Percentiles rank a stretch among this genome's conserved stretches.
Conservation (phyloP, 2,113 vertebrate species). For the Grantiella picta region DNA sequence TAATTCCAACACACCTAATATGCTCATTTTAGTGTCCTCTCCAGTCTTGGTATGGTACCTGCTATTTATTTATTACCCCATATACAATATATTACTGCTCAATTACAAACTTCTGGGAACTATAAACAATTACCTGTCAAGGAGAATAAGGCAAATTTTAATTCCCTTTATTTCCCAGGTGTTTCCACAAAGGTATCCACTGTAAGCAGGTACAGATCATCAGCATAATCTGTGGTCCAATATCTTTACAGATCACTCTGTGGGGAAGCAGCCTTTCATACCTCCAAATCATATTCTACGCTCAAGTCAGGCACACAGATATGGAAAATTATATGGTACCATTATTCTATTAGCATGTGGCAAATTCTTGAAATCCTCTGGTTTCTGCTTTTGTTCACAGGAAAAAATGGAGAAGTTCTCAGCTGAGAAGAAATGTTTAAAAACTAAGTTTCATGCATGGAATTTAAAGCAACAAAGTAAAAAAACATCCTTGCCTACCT, state of each 20-base stretch:
- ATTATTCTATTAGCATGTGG: neutral
- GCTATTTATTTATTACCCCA: neutral
- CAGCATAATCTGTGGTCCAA: neutral
- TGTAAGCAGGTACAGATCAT: neutral
- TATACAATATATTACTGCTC: neutral
- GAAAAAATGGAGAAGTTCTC: neutral
- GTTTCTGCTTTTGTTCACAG: neutral
- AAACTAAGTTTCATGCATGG: fast-evolving
- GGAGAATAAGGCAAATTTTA: neutral
- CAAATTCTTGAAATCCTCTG: neutral
- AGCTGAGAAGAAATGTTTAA: neutral
- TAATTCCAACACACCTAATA: neutral
- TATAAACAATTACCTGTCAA: neutral
- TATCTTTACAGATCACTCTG: neutral
- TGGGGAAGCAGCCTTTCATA: neutral
- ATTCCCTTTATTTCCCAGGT: neutral
- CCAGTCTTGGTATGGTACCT: neutral
- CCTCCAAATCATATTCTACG: neutral
- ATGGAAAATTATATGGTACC: fast-evolving
- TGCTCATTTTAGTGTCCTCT: neutral
- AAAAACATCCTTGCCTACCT: neutral
- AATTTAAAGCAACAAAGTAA: neutral
- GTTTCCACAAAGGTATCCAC: neutral
- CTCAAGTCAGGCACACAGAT: neutral
- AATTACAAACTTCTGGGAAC: neutral